Percentiles rank a stretch among this genome's conserved stretches.
These are phyloP conservation scores for Nannobrachium achirus DNA, from an alignment of 2,113 vertebrate species.

Conservation along the genomic window DNA sequence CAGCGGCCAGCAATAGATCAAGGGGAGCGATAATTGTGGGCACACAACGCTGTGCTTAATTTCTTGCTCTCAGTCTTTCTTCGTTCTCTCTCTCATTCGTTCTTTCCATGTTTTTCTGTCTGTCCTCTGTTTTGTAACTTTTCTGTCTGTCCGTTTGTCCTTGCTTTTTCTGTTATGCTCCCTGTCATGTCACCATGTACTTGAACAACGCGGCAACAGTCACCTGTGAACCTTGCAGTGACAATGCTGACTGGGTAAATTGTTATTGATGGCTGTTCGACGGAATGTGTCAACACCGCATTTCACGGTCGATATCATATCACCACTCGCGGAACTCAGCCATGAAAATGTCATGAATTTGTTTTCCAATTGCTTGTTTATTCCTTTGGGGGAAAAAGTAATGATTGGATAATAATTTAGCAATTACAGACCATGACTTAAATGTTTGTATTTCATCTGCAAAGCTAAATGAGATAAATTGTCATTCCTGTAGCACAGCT, in stretches of 20 bases:
- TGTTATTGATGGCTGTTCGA: constrained; percentile 45
- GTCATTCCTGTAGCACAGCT: not conserved
- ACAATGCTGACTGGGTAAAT: constrained; percentile 29
- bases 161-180: not conserved
- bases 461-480: constrained; percentile 23
- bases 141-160: constrained; percentile 3
- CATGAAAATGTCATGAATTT: constrained; percentile 53
- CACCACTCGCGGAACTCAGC: constrained; percentile 20
- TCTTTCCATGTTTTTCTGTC: not conserved
- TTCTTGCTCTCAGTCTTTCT: no score
- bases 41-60: constrained; percentile 26
- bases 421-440: constrained; percentile 45
- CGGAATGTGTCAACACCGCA: constrained; percentile 49
- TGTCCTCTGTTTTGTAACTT: not conserved
- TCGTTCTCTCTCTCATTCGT: constrained; percentile 19
- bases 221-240: constrained; percentile 23
- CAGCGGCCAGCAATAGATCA: constrained; percentile 69
- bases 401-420: constrained; percentile 51
- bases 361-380: constrained; percentile 53
- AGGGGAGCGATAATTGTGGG: constrained; percentile 54
- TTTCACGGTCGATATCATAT: constrained; percentile 57
- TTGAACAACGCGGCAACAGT: constrained; percentile 17
- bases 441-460: constrained; percentile 39
- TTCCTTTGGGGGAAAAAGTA: constrained; percentile 29
- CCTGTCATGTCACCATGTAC: not conserved